phyloP scores from a whole-genome alignment of 2,113 vertebrate genomes.

The Phalacrocorax pelagicus region DNA sequence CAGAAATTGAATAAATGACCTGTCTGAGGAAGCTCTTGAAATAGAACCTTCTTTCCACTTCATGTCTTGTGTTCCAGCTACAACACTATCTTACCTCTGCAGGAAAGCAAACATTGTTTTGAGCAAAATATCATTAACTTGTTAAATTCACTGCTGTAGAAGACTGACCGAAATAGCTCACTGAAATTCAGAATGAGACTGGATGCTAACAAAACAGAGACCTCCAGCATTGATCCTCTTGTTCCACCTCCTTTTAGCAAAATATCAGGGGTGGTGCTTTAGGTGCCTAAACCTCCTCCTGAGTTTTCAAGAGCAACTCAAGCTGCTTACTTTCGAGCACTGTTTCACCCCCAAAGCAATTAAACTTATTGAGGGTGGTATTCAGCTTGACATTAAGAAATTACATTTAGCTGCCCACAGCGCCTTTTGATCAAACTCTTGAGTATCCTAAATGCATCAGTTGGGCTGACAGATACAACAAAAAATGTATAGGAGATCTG shows the following conservation, averaged over 20 bases:
- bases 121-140: neutral
- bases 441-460: neutral
- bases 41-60: neutral
- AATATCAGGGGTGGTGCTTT: neutral
- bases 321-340: neutral
- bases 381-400: neutral
- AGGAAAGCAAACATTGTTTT: neutral
- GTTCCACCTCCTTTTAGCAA: neutral
- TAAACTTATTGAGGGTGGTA: neutral
- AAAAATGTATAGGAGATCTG: neutral
- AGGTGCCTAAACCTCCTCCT: neutral
- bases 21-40: neutral
- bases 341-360: neutral
- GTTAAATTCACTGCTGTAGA: neutral
- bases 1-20: slow-evolving; percentile 2
- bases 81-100: neutral
- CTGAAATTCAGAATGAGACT: neutral
- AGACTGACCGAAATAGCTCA: neutral
- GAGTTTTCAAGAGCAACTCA: neutral
- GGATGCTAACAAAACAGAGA: neutral
- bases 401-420: neutral
- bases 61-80: neutral
- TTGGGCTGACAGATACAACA: neutral
- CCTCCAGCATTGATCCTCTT: neutral
- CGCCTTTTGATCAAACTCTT: neutral